Evolutionary conservation across 2,113 vertebrate species (phyloP), one percentile per base, ranked within the genome.

Genomic region (Proterorhinus semilunaris): DNA sequence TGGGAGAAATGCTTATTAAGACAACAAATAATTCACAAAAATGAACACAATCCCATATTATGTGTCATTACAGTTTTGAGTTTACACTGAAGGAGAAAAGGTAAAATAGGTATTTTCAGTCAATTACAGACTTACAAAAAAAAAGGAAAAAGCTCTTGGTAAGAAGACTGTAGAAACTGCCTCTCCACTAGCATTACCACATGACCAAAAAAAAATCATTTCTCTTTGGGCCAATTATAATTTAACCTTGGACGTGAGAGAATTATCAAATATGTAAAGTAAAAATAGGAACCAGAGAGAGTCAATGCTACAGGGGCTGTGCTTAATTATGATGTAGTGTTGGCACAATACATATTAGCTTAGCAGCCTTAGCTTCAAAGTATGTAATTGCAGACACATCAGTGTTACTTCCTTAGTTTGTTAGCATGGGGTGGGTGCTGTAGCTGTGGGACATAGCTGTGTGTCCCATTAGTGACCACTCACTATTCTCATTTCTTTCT

Each of bases 391-490:
- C 27, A 58, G 55, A 10, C 36, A 58, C 27, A 57, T 9, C 46
- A 47, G 1, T 6, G 6, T 47, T 8, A 47, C 46, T 47, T 47
- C 46, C 7, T 47, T 6, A 62, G 76, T 72, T 83, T 77, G 75
- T 85, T 78, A 79, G 76, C 66, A 81, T 66, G 62, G 66, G 71
- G 51, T 79, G 54, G 71, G 69, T 71, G 61, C 65, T 70, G 47
- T 62, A 72, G 66, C 80, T 79, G 69, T 49, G 5, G 65, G 78
- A 54, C n/a, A 62, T 79, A 80, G 79, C 49, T 76, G 45, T 51
- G 47, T 58, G 75, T 76, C 75, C 77, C 82, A 81, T 72, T 68
- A 66, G 82, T 83, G 87, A 90, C 85, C 86, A 68, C 77, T 65
- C 72, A 79, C 76, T 80, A 42, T 84, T 47, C 13, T 47, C 78